Conservation (phyloP, 2,888 invertebrate genomes). For the Pseudanteris insignis region DNA sequence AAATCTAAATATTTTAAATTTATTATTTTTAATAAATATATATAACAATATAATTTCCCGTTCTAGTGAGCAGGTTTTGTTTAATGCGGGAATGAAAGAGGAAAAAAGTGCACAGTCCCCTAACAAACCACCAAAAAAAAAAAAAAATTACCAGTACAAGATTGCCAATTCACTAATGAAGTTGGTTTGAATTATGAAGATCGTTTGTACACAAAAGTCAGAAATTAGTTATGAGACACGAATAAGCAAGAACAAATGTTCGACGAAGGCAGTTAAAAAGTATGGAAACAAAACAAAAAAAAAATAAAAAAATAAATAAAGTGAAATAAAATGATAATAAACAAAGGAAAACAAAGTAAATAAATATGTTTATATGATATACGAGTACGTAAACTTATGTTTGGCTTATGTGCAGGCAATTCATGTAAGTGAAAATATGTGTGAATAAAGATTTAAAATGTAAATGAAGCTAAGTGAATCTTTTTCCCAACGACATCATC, state of each 20-base stretch:
- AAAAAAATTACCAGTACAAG: conserved; percentile 65
- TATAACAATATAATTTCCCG: no score
- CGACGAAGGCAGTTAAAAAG: conserved; percentile 25
- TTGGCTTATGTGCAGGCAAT: conserved; percentile 61
- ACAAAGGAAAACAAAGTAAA: no score
- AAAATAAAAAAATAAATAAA: no score
- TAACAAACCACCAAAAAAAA: conserved; percentile 51
- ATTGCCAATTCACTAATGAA: conserved; percentile 60
- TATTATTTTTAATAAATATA: no score
- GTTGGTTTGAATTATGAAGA: conserved; percentile 47
- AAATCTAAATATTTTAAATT: no score
- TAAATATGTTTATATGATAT: conserved; percentile 53
- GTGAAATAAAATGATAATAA: no score
- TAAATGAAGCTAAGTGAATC: conserved; percentile 53
- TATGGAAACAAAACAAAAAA: neutral
- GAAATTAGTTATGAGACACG: neutral
- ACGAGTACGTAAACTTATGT: conserved; percentile 62
- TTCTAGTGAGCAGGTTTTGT: no score
- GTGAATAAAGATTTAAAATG: conserved; percentile 66
- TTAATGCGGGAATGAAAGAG: no score
- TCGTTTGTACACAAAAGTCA: conserved; percentile 47
- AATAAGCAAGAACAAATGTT: conserved; percentile 3
- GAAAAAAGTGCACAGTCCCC: conserved; percentile 65
- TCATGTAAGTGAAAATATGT: conserved; percentile 65
- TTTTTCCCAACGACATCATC: conserved; percentile 45